Base-by-base conservation (phyloP, 2,797 vertebrate species). In the Somateria mollissima region DNA sequence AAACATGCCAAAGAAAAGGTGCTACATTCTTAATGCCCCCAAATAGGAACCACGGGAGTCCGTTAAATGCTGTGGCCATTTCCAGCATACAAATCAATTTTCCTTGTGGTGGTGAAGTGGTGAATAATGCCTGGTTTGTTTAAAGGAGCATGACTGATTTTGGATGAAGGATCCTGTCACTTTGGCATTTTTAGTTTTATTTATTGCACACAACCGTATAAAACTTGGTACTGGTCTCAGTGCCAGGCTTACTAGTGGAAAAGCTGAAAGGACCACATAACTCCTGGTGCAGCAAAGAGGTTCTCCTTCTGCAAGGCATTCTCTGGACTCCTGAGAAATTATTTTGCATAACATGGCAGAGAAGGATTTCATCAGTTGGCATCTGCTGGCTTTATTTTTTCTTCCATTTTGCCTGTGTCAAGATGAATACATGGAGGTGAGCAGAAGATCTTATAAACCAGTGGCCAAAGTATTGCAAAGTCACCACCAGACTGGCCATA, bases 371-470 rank as follows among this genome's bases (percentile, higher is more conserved):
- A 57, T 97, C 97, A 94, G 30, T 89, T 98, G 98, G 98, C 97
- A 97, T 94, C 97, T 98, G 87, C 97, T 98, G 97, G 96, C 97
- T 97, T 96, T 98, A 92, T 88, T 98, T 96, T 97, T 97, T 90
- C 97, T 98, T 94, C 98, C 97, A 84, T 97, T 98, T 98, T 98
- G 98, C 97, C 97, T 98, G 97, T 97, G 97, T 97, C 98, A 98
- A 98, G 98, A 98, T 64, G 98, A 98, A 96, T 97, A 98, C 96
- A 97, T 97, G 98, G 98, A 98, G 98, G 98, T 98, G 98, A 98
- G 98, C 98, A 94, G 98, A 98, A 98, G 98, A 98, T 90, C 97
- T 98, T 98, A 97, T 97, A 98, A 97, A 82, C 98, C 97, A 72
- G 97, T 98, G 98, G 98, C 98, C 43, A 98, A 97, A 97, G 97